These are phyloP conservation scores for Sclerurus mexicanus DNA, from an alignment of 2,113 vertebrate genomes.

Conservation along the genomic window DNA sequence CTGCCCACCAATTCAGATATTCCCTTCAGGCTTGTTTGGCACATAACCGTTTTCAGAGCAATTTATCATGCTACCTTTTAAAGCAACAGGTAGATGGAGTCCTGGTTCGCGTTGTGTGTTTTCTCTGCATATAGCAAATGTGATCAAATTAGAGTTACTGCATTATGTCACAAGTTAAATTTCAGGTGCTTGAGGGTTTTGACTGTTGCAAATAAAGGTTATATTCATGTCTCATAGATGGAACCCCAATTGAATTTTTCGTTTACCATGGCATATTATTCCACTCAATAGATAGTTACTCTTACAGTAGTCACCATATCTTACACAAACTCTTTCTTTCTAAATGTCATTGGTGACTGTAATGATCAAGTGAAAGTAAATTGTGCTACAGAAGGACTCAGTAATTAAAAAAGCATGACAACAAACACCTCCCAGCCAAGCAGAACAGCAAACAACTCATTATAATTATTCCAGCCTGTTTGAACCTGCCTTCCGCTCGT, in stretches of 20 bases:
- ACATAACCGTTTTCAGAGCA: not conserved
- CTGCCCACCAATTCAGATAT: not conserved
- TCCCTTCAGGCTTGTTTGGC: not conserved
- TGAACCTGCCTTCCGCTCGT: not conserved
- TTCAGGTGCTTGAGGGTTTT: not conserved
- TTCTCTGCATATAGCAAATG: not conserved
- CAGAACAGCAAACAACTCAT: slow-evolving; percentile 60
- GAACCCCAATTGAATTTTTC: not conserved
- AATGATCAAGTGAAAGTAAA: slow-evolving; percentile 31
- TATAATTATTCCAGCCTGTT: slow-evolving; percentile 42
- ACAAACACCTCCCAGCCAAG: slow-evolving; percentile 53
- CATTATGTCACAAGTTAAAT: not conserved
- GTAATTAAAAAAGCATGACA: slow-evolving; percentile 46
- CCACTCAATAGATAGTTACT: not conserved
- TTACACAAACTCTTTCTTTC: not conserved
- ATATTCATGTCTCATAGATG: not conserved
- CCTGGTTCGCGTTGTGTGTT: not conserved
- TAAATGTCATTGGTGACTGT: not conserved
- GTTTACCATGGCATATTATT: not conserved
- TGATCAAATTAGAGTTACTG: not conserved
- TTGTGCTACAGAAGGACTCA: slow-evolving; percentile 24
- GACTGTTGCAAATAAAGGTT: not conserved
- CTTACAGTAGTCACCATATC: not conserved
- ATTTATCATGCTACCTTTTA: not conserved
- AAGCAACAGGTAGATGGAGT: not conserved